Evolutionary conservation across 1,140 invertebrate genomes (phyloP), one percentile per base, ranked within the genome.

Genomic region (Calephelis virginiensis): DNA sequence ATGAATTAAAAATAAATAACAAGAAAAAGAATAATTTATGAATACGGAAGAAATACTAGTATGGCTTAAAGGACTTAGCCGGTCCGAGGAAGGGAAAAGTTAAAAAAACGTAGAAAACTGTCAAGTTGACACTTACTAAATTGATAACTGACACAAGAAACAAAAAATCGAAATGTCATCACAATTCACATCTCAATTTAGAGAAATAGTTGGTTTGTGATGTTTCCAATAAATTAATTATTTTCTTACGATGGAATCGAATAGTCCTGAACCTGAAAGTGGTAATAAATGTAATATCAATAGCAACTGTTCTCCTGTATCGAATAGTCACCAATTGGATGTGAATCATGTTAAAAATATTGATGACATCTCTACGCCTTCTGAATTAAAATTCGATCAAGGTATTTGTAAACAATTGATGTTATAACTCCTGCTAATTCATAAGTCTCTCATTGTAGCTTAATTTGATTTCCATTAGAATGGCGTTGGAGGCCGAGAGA

Each of bases 291-390:
- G 74, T 72, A 83, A 76, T 72, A 69, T 81, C n/a, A 90, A 89
- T 69, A 85, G 84, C 10, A 77, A 86, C 70, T 89, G 86, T 77
- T 85, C 82, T 45, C 76, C 83, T 17, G 68, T 74, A 9, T 66
- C 70, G 17, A 78, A 78, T 46, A 84, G 81, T 53, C 70, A 76
- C 43, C 70, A 76, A 5, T 72, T 79, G 45, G 78, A 85, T 68
- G 72, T 85, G 66, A 89, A 89, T 81, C 76, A 88, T 63, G 70
- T 80, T 59, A 83, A 87, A 85, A 90, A 90, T 89, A 91, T 92
- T 76, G 89, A 92, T 81, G 90, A 92, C 81, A 92, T 92, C 78
- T 85, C 86, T 85, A 86, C 89, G 72, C 91, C 90, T 81, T 92
- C 91, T 8, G 86, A 90, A 73, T 76, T 92, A 71, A 90, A 90